Evolutionary conservation across 2,888 invertebrate species (phyloP).

Genomic region (Ormyrus nitidulus): DNA sequence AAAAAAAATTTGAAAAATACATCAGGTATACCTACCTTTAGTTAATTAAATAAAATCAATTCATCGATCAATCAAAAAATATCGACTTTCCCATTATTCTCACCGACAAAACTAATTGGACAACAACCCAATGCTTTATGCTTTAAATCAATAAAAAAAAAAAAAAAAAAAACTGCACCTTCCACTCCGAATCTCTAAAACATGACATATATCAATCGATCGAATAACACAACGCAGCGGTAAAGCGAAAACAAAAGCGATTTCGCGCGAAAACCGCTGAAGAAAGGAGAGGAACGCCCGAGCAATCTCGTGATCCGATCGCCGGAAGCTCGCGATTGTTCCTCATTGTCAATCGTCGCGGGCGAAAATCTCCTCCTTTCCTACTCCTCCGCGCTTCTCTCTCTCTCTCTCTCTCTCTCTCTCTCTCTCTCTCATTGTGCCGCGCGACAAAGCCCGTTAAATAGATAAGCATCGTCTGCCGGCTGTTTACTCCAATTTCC

Average conservation of each 20-base stretch:
- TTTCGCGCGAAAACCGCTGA: not conserved
- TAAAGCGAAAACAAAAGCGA: not conserved
- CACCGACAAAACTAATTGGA: too few relatives aligned
- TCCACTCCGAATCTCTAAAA: too few relatives aligned
- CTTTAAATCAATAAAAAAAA: too few relatives aligned
- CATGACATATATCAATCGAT: too few relatives aligned
- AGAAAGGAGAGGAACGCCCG: not conserved
- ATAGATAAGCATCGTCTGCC: constrained; percentile 52
- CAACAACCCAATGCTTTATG: too few relatives aligned
- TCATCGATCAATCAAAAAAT: too few relatives aligned
- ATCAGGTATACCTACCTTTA: too few relatives aligned
- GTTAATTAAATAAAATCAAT: too few relatives aligned
- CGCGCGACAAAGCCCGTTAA: constrained; percentile 44
- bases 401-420: not conserved
- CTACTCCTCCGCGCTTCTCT: not conserved
- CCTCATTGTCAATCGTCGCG: constrained; percentile 23
- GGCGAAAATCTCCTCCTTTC: constrained; percentile 15
- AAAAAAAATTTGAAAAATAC: too few relatives aligned
- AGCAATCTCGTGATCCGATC: constrained; percentile 23
- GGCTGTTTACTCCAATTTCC: constrained; percentile 61
- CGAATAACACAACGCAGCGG: too few relatives aligned
- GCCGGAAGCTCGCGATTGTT: constrained; percentile 24
- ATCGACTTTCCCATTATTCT: too few relatives aligned
- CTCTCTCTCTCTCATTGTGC: constrained; percentile 18
- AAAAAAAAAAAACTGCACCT: too few relatives aligned